Conservation (phyloP, 2,797 vertebrate species). For the Scolopax bukidnonensis region DNA sequence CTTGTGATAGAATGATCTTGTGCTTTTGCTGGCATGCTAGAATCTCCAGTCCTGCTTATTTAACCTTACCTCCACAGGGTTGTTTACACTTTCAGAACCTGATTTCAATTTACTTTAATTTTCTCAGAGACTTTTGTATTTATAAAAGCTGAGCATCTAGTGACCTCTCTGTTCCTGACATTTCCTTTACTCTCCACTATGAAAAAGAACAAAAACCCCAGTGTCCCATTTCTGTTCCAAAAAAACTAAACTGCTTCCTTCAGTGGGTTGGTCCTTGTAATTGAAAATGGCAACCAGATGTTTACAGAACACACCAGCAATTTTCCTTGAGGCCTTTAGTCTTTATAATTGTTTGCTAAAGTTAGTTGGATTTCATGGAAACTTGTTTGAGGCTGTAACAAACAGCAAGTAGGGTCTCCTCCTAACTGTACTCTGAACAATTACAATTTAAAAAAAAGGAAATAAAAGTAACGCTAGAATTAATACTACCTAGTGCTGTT, state of each 20-base stretch:
- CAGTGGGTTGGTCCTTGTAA: conserved; percentile 74
- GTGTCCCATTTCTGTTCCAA: conserved; percentile 75
- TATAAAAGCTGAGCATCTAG: conserved; percentile 78
- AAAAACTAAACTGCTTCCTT: conserved; percentile 81
- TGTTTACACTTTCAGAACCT: conserved; percentile 77
- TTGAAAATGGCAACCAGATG: conserved; percentile 87
- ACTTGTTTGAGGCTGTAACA: conserved; percentile 55
- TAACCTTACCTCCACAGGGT: conserved; percentile 73
- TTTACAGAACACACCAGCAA: conserved; percentile 72
- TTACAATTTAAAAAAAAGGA: neutral
- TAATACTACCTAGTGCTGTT: neutral
- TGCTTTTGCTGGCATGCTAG: conserved; percentile 70
- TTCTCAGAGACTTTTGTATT: conserved; percentile 75
- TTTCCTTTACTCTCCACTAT: conserved; percentile 73
- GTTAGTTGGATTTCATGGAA: conserved; percentile 69
- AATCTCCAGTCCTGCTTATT: conserved; percentile 73
- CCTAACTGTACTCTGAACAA: neutral
- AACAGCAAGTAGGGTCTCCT: conserved; percentile 13
- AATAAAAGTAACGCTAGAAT: neutral
- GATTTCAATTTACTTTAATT: conserved; percentile 79
- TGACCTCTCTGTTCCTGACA: conserved; percentile 73
- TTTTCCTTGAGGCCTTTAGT: conserved; percentile 64
- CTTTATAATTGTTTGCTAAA: conserved; percentile 71
- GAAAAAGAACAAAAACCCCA: conserved; percentile 77
- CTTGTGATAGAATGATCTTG: conserved; percentile 59